Evolutionary conservation across 2,113 vertebrate genomes (phyloP).

Genomic region (Euleptes europaea): DNA sequence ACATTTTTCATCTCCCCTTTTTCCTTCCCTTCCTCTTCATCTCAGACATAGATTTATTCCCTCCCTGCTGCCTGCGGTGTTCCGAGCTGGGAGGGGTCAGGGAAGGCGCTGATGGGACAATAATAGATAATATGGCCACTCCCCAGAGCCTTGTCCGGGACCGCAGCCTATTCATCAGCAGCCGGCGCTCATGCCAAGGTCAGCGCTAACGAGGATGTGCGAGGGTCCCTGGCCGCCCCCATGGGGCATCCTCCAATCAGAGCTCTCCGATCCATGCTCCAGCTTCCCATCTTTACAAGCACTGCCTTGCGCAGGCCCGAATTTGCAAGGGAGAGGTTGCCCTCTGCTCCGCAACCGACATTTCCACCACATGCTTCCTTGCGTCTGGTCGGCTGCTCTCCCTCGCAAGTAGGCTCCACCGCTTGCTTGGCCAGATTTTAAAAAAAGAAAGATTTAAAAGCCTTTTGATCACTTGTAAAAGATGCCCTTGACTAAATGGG

Average conservation of each 20-base stretch:
- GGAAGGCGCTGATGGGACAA: conserved; percentile 83
- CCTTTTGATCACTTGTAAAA: too few species aligned
- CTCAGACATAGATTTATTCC: conserved; percentile 96
- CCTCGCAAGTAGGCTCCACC: not conserved
- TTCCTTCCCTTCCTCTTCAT: conserved; percentile 62
- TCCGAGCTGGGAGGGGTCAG: conserved; percentile 77
- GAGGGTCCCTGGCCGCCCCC: conserved; percentile 76
- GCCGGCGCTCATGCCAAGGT: conserved; percentile 87
- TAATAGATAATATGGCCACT: conserved; percentile 91
- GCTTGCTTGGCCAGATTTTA: not conserved
- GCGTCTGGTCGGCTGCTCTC: not conserved
- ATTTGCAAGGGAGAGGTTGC: not conserved
- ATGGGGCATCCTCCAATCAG: conserved; percentile 55
- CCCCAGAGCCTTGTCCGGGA: conserved; percentile 89
- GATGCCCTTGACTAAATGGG: not conserved
- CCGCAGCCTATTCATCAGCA: conserved; percentile 94
- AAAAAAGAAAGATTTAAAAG: not conserved
- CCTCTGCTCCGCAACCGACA: rapidly evolving
- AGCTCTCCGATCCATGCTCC: not conserved
- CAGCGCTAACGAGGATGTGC: conserved; percentile 94
- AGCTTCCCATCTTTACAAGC: conserved; percentile 30
- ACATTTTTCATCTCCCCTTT: conserved; percentile 75
- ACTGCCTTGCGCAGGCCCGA: conserved; percentile 33
- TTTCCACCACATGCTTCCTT: rapidly evolving
- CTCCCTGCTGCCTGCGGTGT: conserved; percentile 80